Evolutionary conservation across 2,888 invertebrate species (phyloP), one percentile per base, ranked within the genome.

Genomic region (Clostera curtula): DNA sequence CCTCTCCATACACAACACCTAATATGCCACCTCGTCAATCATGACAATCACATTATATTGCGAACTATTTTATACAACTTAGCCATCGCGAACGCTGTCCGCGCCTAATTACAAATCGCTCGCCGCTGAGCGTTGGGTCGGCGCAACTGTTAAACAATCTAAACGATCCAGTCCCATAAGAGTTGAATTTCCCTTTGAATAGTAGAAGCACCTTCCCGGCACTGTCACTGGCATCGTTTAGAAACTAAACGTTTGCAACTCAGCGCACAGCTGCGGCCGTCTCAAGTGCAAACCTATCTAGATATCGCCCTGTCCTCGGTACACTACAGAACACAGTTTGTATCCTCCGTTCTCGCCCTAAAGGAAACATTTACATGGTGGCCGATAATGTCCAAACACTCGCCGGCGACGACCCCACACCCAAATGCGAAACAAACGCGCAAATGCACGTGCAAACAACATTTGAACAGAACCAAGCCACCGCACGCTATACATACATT

Each of bases 291-390:
- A 62, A 63, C 72, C 73, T 79, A 76, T 72, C 75, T 76, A 77
- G 54, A 64, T 68, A 67, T 60, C 72, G 67, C 71, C 74, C 74
- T 71, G 69, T 75, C 73, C 66, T 70, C 74, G 68, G 69, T 76
- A 79, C 76, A 53, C 79, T 80, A 80, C 76, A 70, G 79, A 80
- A 79, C 79, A 79, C 82, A 79, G 67, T 73, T 72, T 72, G 77
- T 79, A 82, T 79, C 80, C 77, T 65, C 61, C 71, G 49, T 57
- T 65, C 70, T 68, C 69, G 49, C 52, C 60, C 63, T 66, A 73
- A 68, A 59, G 57, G 65, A 70, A 77, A 73, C 73, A 66, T 68
- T 62, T 59, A 66, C 56, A 56, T 36, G 61, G 59, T 53, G 62
- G 52, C 56, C 56, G 63, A 46, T 52, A 18, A 21, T 47, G 56